These are phyloP conservation scores for Odobenus rosmarus DNA, from an alignment of 2,113 vertebrate genomes.

Conservation along the genomic window DNA sequence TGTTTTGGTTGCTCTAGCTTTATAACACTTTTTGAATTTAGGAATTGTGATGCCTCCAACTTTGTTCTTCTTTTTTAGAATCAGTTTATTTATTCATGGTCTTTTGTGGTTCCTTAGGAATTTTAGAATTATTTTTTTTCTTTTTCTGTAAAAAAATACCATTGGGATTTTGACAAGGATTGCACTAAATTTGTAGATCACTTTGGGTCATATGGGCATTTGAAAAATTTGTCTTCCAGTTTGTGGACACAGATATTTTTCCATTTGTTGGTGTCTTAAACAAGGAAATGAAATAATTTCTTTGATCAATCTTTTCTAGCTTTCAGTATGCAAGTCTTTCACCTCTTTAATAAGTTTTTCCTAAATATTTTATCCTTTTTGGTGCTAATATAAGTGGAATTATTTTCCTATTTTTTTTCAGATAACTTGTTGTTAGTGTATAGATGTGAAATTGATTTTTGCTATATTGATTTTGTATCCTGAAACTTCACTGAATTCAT, in stretches of 20 bases:
- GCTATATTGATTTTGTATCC: background rate
- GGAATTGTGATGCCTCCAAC: background rate
- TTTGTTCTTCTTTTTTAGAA: background rate
- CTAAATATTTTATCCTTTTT: background rate
- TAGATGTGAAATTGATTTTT: background rate
- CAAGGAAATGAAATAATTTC: background rate
- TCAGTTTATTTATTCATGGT: background rate
- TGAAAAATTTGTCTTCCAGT: background rate
- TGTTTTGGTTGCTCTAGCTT: background rate
- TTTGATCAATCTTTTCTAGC: background rate
- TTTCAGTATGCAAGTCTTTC: background rate
- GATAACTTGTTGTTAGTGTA: background rate
- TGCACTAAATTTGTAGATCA: background rate
- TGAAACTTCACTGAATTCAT: background rate
- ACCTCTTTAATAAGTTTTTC: background rate
- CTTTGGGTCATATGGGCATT: background rate
- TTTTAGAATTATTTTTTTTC: background rate
- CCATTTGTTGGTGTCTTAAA: background rate
- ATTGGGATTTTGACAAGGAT: background rate
- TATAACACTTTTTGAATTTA: background rate
- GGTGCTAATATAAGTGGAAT: background rate
- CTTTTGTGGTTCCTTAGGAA: background rate
- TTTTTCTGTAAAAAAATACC: background rate
- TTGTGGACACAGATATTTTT: background rate
- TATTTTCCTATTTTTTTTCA: background rate